Evolutionary conservation across 2,797 vertebrate species (phyloP).

Genomic region (Peromyscus melanophrys): DNA sequence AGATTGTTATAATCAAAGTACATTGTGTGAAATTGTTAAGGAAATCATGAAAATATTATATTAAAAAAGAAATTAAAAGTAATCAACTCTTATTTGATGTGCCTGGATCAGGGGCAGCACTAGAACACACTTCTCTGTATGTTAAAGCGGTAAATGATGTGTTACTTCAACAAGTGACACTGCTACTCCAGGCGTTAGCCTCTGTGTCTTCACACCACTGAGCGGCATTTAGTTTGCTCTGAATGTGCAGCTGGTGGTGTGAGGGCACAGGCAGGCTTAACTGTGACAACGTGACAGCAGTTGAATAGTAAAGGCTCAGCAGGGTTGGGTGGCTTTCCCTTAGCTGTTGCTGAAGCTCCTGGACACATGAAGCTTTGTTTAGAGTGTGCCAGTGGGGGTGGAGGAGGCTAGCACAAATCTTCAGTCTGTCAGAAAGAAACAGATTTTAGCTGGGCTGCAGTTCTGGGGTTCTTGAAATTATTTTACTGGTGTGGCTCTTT

Average conservation of each 20-base stretch:
- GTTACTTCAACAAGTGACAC: conserved; percentile 82
- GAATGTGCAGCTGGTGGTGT: not conserved
- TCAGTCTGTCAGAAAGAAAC: conserved; percentile 60
- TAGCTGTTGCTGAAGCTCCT: not conserved
- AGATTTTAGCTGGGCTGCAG: conserved; percentile 42
- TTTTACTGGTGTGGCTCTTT: conserved; percentile 58
- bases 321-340: not conserved
- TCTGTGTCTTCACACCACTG: conserved; percentile 28
- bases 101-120: conserved; percentile 76
- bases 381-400: not conserved
- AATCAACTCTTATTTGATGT: conserved; percentile 62
- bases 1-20: not conserved
- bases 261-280: not conserved
- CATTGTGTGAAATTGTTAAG: not conserved
- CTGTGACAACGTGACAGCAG: not conserved
- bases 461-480: conserved; percentile 61
- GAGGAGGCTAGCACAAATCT: conserved; percentile 37
- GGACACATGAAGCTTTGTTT: not conserved
- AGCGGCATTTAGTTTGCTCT: conserved; percentile 59
- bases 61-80: conserved; percentile 19
- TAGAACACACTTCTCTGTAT: conserved; percentile 74
- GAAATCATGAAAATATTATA: not conserved
- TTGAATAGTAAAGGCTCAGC: not conserved
- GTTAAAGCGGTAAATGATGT: conserved; percentile 82
- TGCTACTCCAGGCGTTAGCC: conserved; percentile 70